Base-by-base conservation (phyloP, 2,888 invertebrate genomes). In the Drosophila recens region DNA sequence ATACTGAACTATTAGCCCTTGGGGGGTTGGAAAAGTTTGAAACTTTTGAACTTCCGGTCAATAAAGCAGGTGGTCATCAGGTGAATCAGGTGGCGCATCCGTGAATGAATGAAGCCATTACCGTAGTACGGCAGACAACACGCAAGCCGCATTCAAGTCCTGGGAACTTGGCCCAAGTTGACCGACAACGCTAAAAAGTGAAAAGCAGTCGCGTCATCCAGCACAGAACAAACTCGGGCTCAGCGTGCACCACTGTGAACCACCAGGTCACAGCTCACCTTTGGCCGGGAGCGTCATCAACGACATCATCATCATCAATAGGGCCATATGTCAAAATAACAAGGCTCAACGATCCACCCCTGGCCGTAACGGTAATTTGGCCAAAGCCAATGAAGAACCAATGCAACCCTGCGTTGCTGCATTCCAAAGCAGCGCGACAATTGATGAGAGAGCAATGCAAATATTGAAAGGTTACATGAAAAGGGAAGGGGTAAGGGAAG, bases 261-360 rank as follows among this genome's bases (percentile, higher is more conserved):
- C 62, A 67, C 53, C 20, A 6, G 30, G 46, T 43, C 68, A 23
- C 23, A 23, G 23, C 4, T 74, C 53, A 72, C 77, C 69, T 73
- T 72, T 63, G 62, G 46, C 71, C 57, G 38, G 65, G 36, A 69
- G 76, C 72, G 66, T 63, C 80, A 72, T 49, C 67, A 67, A 56
- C 59, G 53, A 51, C 71, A 64, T 76, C 74, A 74, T 34, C 74
- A 74, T 34, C 54, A 56, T 43, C 56, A 30, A 82, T 75, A 79
- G 64, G 88, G 89, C 91, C 91, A 91, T 91, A 91, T 91, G 91
- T 91, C 91, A 90, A 86, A 88, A 88, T 86, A 90, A 79, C 79
- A 49, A 80, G 75, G 63, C n/a, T 38, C 68, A 70, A 8, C 30
- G 30, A 80, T 63, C 79, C 87, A 80, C 90, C 89, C 90, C 77